Conservation (phyloP, 2,113 vertebrate species). For the Accipiter virgatus region DNA sequence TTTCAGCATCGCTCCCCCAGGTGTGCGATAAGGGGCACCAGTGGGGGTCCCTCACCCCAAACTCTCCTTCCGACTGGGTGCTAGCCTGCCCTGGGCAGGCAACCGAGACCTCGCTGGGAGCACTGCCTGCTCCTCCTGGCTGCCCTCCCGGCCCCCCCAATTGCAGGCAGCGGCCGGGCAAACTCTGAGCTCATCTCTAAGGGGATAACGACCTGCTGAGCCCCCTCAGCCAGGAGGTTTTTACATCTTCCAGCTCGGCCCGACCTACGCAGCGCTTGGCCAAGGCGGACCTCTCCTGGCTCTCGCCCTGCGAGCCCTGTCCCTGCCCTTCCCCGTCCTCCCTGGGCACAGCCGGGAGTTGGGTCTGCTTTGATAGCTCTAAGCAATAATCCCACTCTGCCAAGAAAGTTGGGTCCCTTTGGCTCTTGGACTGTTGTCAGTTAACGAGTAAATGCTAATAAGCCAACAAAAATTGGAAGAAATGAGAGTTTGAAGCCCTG, state of each 20-base stretch:
- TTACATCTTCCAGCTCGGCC: conserved; percentile 29
- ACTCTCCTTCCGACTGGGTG: conserved; percentile 57
- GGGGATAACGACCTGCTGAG: neutral
- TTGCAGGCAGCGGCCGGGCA: neutral
- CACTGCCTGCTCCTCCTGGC: neutral
- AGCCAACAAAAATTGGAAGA: conserved; percentile 4
- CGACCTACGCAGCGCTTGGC: neutral
- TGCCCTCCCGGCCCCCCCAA: neutral
- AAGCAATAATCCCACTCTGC: conserved; percentile 74
- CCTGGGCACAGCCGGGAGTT: neutral
- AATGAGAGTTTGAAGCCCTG: conserved; percentile 41
- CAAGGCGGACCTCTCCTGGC: neutral
- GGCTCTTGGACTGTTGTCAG: conserved; percentile 64
- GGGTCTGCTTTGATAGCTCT: conserved; percentile 45
- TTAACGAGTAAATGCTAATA: neutral
- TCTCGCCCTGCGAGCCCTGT: neutral
- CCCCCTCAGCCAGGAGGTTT: neutral
- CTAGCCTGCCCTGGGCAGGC: conserved; percentile 41
- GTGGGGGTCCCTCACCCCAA: conserved; percentile 21
- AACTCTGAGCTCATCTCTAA: neutral
- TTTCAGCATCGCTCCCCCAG: neutral
- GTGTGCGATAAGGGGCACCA: neutral
- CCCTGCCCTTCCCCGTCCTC: neutral
- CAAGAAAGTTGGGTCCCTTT: conserved; percentile 42
- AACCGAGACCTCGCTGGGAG: neutral